phyloP scores from a whole-genome alignment of 2,113 vertebrate species.

The Platysteira castanea region DNA sequence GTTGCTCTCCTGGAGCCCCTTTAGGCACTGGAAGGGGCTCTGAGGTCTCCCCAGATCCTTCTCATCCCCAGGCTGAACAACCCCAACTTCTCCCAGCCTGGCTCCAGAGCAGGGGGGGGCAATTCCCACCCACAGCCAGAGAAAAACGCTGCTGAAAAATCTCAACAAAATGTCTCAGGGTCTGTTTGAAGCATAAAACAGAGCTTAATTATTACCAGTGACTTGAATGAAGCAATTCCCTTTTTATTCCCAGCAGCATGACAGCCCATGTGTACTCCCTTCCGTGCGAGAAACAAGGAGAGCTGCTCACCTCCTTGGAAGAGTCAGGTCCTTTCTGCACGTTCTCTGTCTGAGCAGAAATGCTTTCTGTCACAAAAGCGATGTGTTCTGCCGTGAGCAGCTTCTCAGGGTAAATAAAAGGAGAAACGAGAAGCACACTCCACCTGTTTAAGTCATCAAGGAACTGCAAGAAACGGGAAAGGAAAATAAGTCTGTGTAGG shows the following conservation, averaged over 20 bases:
- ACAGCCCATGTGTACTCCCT: background rate
- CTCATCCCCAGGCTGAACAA: background rate
- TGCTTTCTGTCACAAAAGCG: constrained; percentile 88
- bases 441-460: constrained; percentile 88
- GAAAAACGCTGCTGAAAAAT: background rate
- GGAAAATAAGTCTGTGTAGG: background rate
- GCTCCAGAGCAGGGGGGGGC: background rate
- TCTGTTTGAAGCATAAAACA: background rate
- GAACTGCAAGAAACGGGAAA: constrained; percentile 66
- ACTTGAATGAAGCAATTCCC: background rate
- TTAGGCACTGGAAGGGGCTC: background rate
- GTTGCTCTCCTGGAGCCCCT: background rate
- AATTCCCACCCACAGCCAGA: background rate
- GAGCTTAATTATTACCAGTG: background rate
- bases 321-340: constrained; percentile 10
- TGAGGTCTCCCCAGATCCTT: background rate
- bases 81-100: background rate
- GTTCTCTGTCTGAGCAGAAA: constrained; percentile 56
- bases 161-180: background rate
- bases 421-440: constrained; percentile 77
- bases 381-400: constrained; percentile 75
- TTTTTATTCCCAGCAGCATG: background rate
- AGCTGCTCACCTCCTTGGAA: constrained; percentile 76
- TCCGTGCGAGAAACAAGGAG: background rate
- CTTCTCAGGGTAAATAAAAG: constrained; percentile 47